These are phyloP conservation scores for Cancer borealis DNA, from an alignment of 2,888 invertebrate species.

Conservation along the genomic window DNA sequence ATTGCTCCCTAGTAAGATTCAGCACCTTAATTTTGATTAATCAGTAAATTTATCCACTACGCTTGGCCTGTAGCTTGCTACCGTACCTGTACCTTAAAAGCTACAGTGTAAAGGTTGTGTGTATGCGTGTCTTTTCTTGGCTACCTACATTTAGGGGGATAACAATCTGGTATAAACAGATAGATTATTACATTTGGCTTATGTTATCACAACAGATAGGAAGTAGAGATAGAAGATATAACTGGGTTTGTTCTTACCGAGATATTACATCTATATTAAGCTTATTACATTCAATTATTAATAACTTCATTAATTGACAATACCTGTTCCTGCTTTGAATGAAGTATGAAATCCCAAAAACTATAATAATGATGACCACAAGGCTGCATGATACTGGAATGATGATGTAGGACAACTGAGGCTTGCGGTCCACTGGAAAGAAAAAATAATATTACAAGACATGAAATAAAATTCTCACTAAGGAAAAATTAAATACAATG, in stretches of 20 bases:
- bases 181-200: background rate
- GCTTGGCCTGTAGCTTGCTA: too few species aligned
- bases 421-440: constrained; percentile 86
- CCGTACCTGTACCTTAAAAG: too few species aligned
- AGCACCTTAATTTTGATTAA: too few species aligned
- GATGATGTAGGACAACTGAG: constrained; percentile 92
- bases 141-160: too few species aligned
- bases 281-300: background rate
- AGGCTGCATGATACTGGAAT: constrained; percentile 91
- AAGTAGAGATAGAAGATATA: background rate
- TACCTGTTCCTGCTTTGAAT: constrained; percentile 89
- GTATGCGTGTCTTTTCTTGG: too few species aligned
- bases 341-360: constrained; percentile 93
- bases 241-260: background rate
- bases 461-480: background rate
- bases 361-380: constrained; percentile 89
- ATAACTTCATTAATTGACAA: constrained; percentile 67
- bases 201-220: background rate
- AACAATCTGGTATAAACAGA: too few species aligned
- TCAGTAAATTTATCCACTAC: too few species aligned
- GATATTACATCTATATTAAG: background rate
- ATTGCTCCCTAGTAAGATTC: too few species aligned
- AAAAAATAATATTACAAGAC: constrained; percentile 37
- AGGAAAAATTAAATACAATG: background rate
- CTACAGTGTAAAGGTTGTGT: too few species aligned